These are phyloP conservation scores for Patella ulyssiponensis DNA, from an alignment of 2,888 invertebrate species.

Conservation along the genomic window DNA sequence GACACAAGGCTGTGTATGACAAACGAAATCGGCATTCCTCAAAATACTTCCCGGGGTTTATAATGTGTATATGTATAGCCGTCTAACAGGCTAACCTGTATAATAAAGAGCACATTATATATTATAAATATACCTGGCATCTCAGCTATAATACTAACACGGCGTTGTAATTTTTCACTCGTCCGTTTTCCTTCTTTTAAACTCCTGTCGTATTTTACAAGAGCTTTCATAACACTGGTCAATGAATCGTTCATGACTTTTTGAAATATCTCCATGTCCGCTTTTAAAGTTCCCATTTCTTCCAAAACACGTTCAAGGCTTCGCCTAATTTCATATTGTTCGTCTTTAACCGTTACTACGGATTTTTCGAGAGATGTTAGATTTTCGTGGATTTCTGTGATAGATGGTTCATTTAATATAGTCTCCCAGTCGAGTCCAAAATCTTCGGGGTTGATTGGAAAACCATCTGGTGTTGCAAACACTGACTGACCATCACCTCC, in stretches of 20 bases:
- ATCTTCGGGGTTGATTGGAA: background rate
- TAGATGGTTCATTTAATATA: background rate
- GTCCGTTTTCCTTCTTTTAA: background rate
- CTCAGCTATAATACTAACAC: background rate
- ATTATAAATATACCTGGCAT: background rate
- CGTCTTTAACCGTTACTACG: background rate
- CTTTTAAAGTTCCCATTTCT: slow-evolving; percentile 8
- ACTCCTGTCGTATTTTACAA: background rate
- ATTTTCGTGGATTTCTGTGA: slow-evolving; percentile 3
- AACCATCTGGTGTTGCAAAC: slow-evolving; percentile 1
- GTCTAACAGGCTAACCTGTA: too few relatives aligned
- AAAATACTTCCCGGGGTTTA: too few relatives aligned
- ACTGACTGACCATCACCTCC: background rate
- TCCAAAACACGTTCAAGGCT: background rate
- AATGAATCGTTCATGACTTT: background rate
- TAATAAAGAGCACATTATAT: too few relatives aligned
- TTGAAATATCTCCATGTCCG: background rate
- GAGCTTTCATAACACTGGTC: background rate
- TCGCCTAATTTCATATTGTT: background rate
- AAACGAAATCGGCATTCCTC: too few relatives aligned
- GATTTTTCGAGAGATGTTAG: background rate
- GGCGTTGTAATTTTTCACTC: background rate
- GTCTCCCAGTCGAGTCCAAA: slow-evolving; percentile 2
- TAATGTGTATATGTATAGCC: too few relatives aligned
- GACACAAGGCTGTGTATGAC: too few relatives aligned